phyloP scores from a whole-genome alignment of 2,888 invertebrate genomes.

The Gymnocheta viridis region DNA sequence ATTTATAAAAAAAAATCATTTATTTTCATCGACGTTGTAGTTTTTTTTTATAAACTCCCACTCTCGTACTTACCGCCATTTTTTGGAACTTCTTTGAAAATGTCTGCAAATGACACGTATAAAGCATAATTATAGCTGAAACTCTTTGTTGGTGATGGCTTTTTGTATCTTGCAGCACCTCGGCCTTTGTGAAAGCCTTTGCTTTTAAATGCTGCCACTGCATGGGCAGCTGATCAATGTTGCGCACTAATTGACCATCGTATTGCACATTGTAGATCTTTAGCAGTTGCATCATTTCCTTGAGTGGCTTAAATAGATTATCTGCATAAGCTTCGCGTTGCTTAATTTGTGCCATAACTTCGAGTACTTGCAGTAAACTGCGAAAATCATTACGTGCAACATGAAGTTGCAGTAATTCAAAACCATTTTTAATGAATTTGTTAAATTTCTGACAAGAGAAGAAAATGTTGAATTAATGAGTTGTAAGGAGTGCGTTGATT shows the following conservation, averaged over 20 bases:
- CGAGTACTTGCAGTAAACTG: slow-evolving; percentile 91
- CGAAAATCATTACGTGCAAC: slow-evolving; percentile 92
- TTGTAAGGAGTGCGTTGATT: background rate
- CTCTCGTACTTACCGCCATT: slow-evolving; percentile 73
- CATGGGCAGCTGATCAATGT: slow-evolving; percentile 92
- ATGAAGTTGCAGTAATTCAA: slow-evolving; percentile 87
- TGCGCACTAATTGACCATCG: slow-evolving; percentile 89
- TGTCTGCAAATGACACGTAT: slow-evolving; percentile 90
- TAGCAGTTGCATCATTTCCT: slow-evolving; percentile 92
- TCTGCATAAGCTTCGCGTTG: slow-evolving; percentile 91
- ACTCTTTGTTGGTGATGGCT: slow-evolving; percentile 93
- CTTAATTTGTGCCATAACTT: slow-evolving; percentile 86
- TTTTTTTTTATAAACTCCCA: background rate
- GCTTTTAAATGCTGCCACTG: slow-evolving; percentile 94
- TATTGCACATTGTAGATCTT: slow-evolving; percentile 93
- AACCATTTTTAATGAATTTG: slow-evolving; percentile 89
- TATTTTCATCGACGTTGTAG: background rate
- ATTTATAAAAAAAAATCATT: too few species aligned
- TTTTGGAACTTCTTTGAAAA: slow-evolving; percentile 89
- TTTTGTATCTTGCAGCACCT: slow-evolving; percentile 92
- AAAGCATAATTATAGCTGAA: slow-evolving; percentile 89
- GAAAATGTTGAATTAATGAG: background rate
- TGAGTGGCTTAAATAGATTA: slow-evolving; percentile 93
- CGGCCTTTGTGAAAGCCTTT: slow-evolving; percentile 90
- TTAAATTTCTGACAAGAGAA: slow-evolving; percentile 85